Conservation (phyloP, 2,888 invertebrate genomes). For the Lithophane semibrunnea region DNA sequence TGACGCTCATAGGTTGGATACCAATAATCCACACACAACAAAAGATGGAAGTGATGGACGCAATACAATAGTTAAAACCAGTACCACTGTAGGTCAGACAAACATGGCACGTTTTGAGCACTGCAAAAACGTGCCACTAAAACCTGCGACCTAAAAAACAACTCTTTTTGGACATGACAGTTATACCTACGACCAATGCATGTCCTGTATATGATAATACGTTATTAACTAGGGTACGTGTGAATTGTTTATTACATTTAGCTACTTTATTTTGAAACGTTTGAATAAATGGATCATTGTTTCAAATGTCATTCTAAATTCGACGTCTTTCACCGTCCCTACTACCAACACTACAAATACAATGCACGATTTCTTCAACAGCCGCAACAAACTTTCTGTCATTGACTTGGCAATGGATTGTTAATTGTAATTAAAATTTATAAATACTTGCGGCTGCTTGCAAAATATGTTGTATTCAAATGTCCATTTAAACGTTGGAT, state of each 20-base stretch:
- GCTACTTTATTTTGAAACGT: conserved; percentile 11
- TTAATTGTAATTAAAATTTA: conserved; percentile 63
- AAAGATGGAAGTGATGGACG: conserved; percentile 24
- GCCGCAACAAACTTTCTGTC: conserved; percentile 50
- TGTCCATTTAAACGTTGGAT: conserved; percentile 47
- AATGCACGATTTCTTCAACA: conserved; percentile 42
- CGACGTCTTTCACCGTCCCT: background rate
- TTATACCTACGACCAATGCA: conserved; percentile 20
- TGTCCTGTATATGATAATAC: background rate
- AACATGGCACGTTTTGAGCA: conserved; percentile 54
- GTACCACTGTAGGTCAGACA: conserved; percentile 61
- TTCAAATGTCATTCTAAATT: conserved; percentile 8
- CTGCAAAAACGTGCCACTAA: conserved; percentile 37
- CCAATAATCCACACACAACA: conserved; percentile 13
- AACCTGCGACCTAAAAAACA: conserved; percentile 33
- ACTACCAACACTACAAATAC: conserved; percentile 12
- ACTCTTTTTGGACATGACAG: conserved; percentile 43
- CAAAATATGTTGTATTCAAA: conserved; percentile 59
- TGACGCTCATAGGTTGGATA: too few species aligned
- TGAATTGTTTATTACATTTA: background rate
- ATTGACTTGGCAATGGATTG: conserved; percentile 52
- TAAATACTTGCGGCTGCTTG: conserved; percentile 52
- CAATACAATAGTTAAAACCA: conserved; percentile 29
- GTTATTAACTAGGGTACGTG: background rate
- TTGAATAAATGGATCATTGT: conserved; percentile 3